Evolutionary conservation across 2,113 vertebrate species (phyloP).

Genomic region (Pseudonaja textilis): DNA sequence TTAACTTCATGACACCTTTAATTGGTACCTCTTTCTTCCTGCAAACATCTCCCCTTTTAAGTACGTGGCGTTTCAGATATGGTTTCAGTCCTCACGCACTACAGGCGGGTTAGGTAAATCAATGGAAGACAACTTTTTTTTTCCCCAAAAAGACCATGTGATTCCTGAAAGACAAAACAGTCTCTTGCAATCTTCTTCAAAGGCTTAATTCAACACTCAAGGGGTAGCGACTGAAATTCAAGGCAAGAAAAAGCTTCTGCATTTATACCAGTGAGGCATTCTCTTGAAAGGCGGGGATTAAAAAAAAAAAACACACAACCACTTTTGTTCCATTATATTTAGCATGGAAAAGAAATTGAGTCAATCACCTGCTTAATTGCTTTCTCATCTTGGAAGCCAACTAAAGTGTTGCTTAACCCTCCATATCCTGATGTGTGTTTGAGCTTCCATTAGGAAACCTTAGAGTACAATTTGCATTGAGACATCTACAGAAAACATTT

Average conservation of each 20-base stretch:
- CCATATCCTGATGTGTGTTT: conserved; percentile 40
- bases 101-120: conserved; percentile 20
- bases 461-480: conserved; percentile 31
- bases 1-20: conserved; percentile 14
- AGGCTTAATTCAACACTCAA: conserved; percentile 21
- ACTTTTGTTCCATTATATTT: conserved; percentile 10
- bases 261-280: conserved; percentile 4
- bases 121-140: not conserved
- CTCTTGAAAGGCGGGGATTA: not conserved
- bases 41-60: not conserved
- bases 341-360: conserved; percentile 32
- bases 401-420: conserved; percentile 18
- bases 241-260: conserved; percentile 12
- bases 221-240: conserved; percentile 1
- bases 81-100: not conserved
- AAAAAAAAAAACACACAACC: not conserved
- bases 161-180: not conserved
- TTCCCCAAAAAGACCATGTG: not conserved
- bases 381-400: conserved; percentile 50
- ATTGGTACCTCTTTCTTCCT: conserved; percentile 39
- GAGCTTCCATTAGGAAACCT: conserved; percentile 43
- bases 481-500: conserved; percentile 28
- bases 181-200: not conserved
- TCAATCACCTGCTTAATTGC: conserved; percentile 49
- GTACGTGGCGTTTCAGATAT: not conserved